Evolutionary conservation across 1,140 invertebrate genomes (phyloP), one percentile per base, ranked within the genome.

Genomic region (Drepana arcuata): DNA sequence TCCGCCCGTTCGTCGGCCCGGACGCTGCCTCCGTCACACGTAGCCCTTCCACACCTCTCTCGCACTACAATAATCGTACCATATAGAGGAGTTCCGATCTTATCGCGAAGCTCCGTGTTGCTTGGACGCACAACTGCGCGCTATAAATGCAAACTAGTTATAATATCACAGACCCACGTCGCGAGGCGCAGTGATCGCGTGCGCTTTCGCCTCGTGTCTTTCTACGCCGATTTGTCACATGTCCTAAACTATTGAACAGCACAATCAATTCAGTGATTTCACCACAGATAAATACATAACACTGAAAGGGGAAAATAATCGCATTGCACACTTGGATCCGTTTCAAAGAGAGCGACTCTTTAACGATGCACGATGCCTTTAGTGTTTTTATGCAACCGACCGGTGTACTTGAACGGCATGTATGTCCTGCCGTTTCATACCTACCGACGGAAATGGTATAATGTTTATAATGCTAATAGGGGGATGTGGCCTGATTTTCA

Each of bases 401-500:
- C n/a, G n/a, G n/a, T n/a, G n/a, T n/a, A n/a, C n/a, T n/a, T n/a
- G n/a, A n/a, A n/a, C n/a, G n/a, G n/a, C n/a, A n/a, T n/a, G n/a
- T n/a, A n/a, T n/a, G n/a, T n/a, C n/a, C n/a, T n/a, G n/a, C n/a
- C n/a, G n/a, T n/a, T n/a, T n/a, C n/a, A n/a, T n/a, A n/a, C n/a
- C n/a, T n/a, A n/a, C n/a, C n/a, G n/a, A 41, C 41, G 41, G 52
- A 56, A 57, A 48, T 52, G 32, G 40, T 39, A 44, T 45, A 41
- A 49, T 48, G 45, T 52, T 49, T 50, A 37, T 66, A 62, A 59
- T 55, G 51, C 49, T 64, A 64, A 62, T 64, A 52, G 39, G 46
- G 55, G 61, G 64, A 57, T 64, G 58, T 44, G 52, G 51, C 55
- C 61, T 59, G 53, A 58, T 64, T 64, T 60, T 59, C 51, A 57